Conservation (phyloP, 2,113 vertebrate species). For the Atrichornis clamosus region DNA sequence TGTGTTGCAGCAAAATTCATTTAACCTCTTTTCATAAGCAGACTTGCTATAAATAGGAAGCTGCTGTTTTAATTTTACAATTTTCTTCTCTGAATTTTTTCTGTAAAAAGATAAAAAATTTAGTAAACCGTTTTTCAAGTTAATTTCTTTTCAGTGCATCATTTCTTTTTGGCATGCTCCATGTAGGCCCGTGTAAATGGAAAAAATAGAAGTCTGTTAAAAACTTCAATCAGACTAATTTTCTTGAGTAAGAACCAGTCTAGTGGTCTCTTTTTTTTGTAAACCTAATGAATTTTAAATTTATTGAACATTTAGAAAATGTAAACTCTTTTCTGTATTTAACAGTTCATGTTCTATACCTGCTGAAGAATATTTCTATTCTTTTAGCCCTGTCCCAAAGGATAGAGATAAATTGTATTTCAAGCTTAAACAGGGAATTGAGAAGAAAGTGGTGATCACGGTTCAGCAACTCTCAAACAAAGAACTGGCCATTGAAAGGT, state of each 20-base stretch:
- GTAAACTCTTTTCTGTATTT: not conserved
- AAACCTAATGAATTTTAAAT: not conserved
- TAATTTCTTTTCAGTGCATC: not conserved
- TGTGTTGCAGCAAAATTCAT: not conserved
- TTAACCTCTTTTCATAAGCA: not conserved
- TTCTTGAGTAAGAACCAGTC: not conserved
- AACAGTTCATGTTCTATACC: not conserved
- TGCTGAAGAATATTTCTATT: not conserved
- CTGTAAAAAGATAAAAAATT: not conserved
- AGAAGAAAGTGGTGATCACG: slow-evolving; percentile 93
- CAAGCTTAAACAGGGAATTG: slow-evolving; percentile 91
- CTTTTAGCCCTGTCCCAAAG: slow-evolving; percentile 91
- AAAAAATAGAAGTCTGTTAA: not conserved
- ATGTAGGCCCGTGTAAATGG: not conserved
- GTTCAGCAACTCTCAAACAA: slow-evolving; percentile 94
- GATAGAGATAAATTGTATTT: slow-evolving; percentile 97
- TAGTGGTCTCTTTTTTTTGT: not conserved
- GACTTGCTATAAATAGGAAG: not conserved
- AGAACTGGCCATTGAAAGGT: slow-evolving; percentile 95
- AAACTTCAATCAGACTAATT: not conserved
- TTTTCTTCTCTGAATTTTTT: not conserved
- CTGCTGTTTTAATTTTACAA: not conserved
- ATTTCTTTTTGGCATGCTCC: not conserved
- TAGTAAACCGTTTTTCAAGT: not conserved
- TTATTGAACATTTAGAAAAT: not conserved